Evolutionary conservation across 53 echinoderm and acorn worm species (phyloP), one percentile per base, ranked within the genome.

Genomic region (Astropecten irregularis): DNA sequence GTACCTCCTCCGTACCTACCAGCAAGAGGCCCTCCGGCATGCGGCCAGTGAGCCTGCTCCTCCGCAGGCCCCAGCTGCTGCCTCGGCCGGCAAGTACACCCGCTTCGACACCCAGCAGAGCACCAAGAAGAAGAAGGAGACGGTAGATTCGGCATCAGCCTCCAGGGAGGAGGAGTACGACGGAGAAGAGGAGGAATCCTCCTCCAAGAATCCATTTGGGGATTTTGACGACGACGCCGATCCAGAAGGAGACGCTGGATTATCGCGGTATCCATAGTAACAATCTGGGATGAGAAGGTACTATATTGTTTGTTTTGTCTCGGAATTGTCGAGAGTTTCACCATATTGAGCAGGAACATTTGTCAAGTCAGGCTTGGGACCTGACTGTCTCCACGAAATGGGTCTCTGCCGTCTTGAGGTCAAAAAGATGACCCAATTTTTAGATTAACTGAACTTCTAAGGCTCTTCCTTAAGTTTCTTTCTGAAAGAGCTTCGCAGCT

Each of bases 181-280:
- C 2, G 46, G 42, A 6, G 68, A 56, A 0, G 31, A 52, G n/a
- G 63, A 19, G 0, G 49, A 52, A 2, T 29, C 16, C 26, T 69
- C 60, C 2, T 21, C 27, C 9, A 79, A 44, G 10, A 79, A 87
- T 35, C 87, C 87, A 11, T 82, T 82, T 65, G 77, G 49, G 22
- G 73, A 66, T 16, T 66, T 52, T 28, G 90, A 90, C 23, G 90
- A 90, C 40, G 90, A 85, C 55, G 85, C 71, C 14, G 90, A 81
- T 10, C 79, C 84, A 2, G 71, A 71, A 40, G 90, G 90, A 0
- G 90, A 90, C 36, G 90, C 73, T 16, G 90, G 90, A 18, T 71
- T 85, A 8, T 90, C 90, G 2, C 63, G 90, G 33, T 90, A 85
- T 23, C 90, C 90, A 0, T 70, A 82, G 36, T 85, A 76, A 66